Percentiles rank a stretch among this genome's conserved stretches.
phyloP scores from a whole-genome alignment of 2,113 vertebrate genomes.

The Carettochelys insculpta region DNA sequence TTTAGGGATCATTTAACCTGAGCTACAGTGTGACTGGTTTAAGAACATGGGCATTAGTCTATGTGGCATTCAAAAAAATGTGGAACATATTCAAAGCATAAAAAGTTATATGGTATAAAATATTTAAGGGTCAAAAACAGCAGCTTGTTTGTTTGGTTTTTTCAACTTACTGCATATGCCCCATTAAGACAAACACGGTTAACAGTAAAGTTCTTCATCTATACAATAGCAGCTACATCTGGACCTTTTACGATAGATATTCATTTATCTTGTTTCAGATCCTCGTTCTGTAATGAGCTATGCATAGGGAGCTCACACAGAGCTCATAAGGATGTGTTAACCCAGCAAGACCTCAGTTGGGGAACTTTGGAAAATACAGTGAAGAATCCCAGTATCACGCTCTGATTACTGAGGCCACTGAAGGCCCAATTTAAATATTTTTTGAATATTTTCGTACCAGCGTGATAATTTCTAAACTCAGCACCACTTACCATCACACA shows the following conservation, averaged over 20 bases:
- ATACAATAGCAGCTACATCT: background rate
- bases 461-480: background rate
- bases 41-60: background rate
- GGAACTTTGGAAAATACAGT: background rate
- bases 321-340: background rate
- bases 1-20: background rate
- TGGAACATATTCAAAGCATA: background rate
- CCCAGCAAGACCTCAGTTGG: background rate
- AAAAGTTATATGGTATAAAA: background rate
- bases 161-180: background rate
- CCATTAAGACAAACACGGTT: background rate
- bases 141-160: background rate
- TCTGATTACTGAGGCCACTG: background rate
- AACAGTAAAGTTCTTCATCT: background rate
- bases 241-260: background rate
- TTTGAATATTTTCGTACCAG: background rate
- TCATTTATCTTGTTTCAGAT: background rate
- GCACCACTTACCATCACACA: background rate
- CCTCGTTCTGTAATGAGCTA: background rate
- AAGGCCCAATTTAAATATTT: background rate
- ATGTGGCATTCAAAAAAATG: background rate
- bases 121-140: background rate
- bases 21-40: background rate
- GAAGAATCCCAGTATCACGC: background rate
- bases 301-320: background rate